These are phyloP conservation scores for Dascillus cervinus DNA, from an alignment of 2,888 invertebrate species.

Conservation along the genomic window DNA sequence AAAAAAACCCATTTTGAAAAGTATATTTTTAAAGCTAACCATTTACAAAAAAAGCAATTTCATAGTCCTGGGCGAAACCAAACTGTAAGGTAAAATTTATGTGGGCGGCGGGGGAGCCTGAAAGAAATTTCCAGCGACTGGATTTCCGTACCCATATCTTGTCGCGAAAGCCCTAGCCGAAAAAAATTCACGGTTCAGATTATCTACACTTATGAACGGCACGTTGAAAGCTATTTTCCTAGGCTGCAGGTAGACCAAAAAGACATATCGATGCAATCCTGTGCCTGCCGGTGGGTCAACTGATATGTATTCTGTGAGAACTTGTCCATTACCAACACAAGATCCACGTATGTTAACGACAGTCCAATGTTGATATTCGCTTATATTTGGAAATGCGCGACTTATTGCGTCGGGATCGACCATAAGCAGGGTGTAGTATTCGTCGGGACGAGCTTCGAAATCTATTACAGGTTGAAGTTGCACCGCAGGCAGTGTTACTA, in stretches of 20 bases:
- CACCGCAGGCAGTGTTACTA: slow-evolving; percentile 64
- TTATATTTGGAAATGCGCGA: slow-evolving; percentile 55
- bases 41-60: no score
- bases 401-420: slow-evolving; percentile 73
- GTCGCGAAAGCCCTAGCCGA: slow-evolving; percentile 49
- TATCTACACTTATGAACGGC: no score
- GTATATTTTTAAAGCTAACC: no score
- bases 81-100: no score
- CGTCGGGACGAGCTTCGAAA: slow-evolving; percentile 53
- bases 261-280: slow-evolving; percentile 65
- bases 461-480: slow-evolving; percentile 59
- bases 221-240: slow-evolving; percentile 38
- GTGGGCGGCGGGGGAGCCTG: no score
- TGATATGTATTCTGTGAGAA: slow-evolving; percentile 56
- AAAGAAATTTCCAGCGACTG: slow-evolving; percentile 56
- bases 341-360: slow-evolving; percentile 64
- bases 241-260: slow-evolving; percentile 60
- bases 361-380: slow-evolving; percentile 74
- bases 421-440: slow-evolving; percentile 57
- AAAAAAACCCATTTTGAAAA: no score
- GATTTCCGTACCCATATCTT: slow-evolving; percentile 50
- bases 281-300: slow-evolving; percentile 66
- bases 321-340: slow-evolving; percentile 55
- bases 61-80: no score
- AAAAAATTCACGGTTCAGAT: slow-evolving; percentile 48